phyloP scores from a whole-genome alignment of 2,113 vertebrate genomes.

The Cranoglanis bouderius region DNA sequence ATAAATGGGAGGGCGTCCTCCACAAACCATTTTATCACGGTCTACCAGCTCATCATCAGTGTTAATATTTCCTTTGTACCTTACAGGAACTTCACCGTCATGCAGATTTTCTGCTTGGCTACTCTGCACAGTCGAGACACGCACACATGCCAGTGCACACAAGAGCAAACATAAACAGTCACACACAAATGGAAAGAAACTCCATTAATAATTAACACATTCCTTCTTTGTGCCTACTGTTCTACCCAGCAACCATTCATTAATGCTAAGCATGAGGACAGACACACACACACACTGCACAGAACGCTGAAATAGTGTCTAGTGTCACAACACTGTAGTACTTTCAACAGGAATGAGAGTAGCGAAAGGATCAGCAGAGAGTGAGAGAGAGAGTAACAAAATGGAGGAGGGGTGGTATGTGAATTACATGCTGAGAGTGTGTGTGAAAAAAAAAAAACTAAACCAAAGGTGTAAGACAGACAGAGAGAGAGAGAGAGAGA shows the following conservation, averaged over 20 bases:
- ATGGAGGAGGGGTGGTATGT: slow-evolving; percentile 24
- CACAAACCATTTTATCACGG: not conserved
- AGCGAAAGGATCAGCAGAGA: not conserved
- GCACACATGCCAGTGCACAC: slow-evolving; percentile 23
- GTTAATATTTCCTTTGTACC: slow-evolving; percentile 28
- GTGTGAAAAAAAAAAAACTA: slow-evolving; percentile 44
- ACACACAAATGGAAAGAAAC: slow-evolving; percentile 57
- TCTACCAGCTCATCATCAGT: slow-evolving; percentile 9
- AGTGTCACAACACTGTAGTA: slow-evolving; percentile 39
- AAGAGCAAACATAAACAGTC: slow-evolving; percentile 24
- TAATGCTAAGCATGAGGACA: slow-evolving; percentile 48
- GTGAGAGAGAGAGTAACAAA: slow-evolving; percentile 20
- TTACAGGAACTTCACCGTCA: slow-evolving; percentile 19
- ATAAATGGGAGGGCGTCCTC: not conserved
- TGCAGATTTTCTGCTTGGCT: slow-evolving; percentile 43
- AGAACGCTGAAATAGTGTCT: slow-evolving; percentile 44
- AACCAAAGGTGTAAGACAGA: slow-evolving; percentile 9
- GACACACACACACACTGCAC: slow-evolving; percentile 18
- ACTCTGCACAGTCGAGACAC: slow-evolving; percentile 8
- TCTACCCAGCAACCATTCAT: slow-evolving; percentile 79
- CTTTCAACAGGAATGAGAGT: slow-evolving; percentile 27
- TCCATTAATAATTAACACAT: slow-evolving; percentile 81
- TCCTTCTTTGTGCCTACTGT: slow-evolving; percentile 70
- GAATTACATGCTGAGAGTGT: slow-evolving; percentile 40
- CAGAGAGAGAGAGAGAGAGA: slow-evolving; percentile 47